A percentile compares a stretch with the other conserved stretches of the same genome.
phyloP scores from a whole-genome alignment of 2,888 invertebrate species.

The Apodemia duryi region DNA sequence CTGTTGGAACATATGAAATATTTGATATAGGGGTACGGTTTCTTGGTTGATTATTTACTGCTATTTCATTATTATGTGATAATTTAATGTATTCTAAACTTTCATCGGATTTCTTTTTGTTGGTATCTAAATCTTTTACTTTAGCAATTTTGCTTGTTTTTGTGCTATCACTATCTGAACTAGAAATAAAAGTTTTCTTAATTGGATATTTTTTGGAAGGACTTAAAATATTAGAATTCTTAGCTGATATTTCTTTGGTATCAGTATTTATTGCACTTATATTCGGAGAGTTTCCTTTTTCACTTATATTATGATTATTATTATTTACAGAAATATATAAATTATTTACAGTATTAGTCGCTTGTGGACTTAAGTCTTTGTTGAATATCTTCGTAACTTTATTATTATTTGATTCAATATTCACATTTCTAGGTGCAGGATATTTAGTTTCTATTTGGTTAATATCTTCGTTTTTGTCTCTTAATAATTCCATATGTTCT shows the following conservation, averaged over 20 bases:
- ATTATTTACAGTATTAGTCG: constrained; percentile 42
- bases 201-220: constrained; percentile 72
- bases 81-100: constrained; percentile 70
- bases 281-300: constrained; percentile 54
- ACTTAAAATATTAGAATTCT: constrained; percentile 66
- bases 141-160: constrained; percentile 67
- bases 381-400: constrained; percentile 42
- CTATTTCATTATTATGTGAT: constrained; percentile 68
- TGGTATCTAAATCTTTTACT: constrained; percentile 70
- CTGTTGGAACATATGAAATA: constrained; percentile 62
- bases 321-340: constrained; percentile 45
- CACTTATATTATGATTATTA: constrained; percentile 43
- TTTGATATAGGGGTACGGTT: constrained; percentile 71
- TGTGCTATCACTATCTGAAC: constrained; percentile 58
- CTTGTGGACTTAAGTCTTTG: constrained; percentile 39
- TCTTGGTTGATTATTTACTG: constrained; percentile 71
- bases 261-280: constrained; percentile 69
- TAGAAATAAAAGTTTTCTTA: constrained; percentile 61
- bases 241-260: constrained; percentile 68
- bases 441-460: constrained; percentile 49
- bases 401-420: constrained; percentile 45
- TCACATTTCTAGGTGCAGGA: constrained; percentile 53
- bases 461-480: constrained; percentile 50
- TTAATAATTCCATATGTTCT: constrained; percentile 63
- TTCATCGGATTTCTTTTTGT: constrained; percentile 63